A percentile compares a stretch with the other conserved stretches of the same genome.
Conservation (phyloP, 2,113 vertebrate species). For the Tragelaphus buxtoni region DNA sequence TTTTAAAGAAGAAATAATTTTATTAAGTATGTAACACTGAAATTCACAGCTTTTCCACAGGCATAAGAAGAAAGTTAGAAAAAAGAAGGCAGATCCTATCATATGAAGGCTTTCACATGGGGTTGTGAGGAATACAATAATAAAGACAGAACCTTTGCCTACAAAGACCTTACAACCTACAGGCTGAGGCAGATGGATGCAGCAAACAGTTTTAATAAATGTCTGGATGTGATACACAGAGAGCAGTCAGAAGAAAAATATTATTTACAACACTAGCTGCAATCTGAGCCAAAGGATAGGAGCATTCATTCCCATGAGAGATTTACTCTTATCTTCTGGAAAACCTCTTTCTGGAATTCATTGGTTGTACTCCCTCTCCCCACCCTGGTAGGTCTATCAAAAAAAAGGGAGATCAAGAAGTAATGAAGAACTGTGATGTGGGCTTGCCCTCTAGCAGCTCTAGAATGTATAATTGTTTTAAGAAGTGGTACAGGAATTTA, state of each 20-base stretch:
- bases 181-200: background rate
- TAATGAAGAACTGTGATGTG: background rate
- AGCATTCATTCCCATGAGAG: background rate
- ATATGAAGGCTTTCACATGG: background rate
- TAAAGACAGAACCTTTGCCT: background rate
- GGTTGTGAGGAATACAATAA: background rate
- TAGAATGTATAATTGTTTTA: background rate
- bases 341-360: background rate
- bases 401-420: background rate
- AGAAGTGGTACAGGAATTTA: background rate
- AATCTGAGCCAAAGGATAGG: background rate
- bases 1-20: background rate
- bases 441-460: background rate
- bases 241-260: background rate
- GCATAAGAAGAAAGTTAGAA: background rate
- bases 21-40: background rate
- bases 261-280: background rate
- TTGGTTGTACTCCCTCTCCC: background rate
- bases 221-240: background rate
- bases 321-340: background rate
- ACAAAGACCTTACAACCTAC: background rate
- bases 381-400: background rate
- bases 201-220: conserved; percentile 21
- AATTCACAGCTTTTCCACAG: background rate
- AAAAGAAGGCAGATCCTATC: background rate